Evolutionary conservation across 2,113 vertebrate genomes (phyloP).

Genomic region (Phodopus roborovskii): DNA sequence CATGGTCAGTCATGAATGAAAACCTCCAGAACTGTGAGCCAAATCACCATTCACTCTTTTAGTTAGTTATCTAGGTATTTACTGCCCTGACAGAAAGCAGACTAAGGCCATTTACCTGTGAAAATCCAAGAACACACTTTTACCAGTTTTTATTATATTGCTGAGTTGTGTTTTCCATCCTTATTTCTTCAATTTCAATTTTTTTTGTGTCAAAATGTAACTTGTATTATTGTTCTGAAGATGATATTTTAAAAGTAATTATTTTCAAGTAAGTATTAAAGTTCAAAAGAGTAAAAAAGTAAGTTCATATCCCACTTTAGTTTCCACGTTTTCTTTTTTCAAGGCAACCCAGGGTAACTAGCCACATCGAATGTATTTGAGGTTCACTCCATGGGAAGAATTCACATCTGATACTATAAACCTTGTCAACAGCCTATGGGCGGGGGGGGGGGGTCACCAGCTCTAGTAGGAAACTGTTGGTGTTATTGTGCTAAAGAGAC

Average conservation of each 20-base stretch:
- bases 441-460: not conserved
- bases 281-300: not conserved
- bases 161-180: not conserved
- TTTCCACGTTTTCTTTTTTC: not conserved
- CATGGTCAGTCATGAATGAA: not conserved
- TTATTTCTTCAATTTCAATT: not conserved
- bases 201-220: not conserved
- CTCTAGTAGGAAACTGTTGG: not conserved
- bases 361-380: not conserved
- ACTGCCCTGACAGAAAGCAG: not conserved
- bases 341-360: not conserved
- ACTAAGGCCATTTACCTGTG: too few relatives aligned
- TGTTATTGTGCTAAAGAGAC: not conserved
- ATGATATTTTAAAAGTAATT: slow-evolving; percentile 4
- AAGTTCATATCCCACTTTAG: not conserved
- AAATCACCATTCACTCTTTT: too few relatives aligned
- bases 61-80: not conserved
- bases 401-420: not conserved
- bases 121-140: not conserved
- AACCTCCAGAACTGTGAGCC: not conserved
- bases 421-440: not conserved
- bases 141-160: not conserved
- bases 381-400: not conserved
- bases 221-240: not conserved
- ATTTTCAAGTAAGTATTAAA: not conserved